These are phyloP conservation scores for Acanthochromis polyacanthus DNA, from an alignment of 2,113 vertebrate species.

Conservation along the genomic window DNA sequence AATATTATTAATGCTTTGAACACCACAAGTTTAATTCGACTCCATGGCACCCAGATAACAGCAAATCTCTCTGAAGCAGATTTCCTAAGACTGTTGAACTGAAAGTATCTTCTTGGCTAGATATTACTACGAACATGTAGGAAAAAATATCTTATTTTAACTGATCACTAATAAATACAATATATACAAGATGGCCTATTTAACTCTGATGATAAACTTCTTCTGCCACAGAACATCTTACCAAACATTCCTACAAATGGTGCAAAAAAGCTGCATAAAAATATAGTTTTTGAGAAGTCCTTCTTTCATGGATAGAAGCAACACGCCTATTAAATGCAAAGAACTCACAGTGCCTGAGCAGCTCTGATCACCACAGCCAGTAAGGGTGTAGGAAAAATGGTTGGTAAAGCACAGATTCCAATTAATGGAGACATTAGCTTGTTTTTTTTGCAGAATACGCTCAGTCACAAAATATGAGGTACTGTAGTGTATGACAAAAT, in stretches of 20 bases:
- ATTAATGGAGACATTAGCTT: background rate
- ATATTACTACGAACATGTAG: background rate
- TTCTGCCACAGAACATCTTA: background rate
- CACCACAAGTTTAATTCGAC: too few relatives aligned
- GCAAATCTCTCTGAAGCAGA: too few relatives aligned
- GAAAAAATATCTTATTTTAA: background rate
- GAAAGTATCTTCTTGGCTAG: too few relatives aligned
- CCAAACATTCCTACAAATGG: background rate
- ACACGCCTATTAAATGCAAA: constrained; percentile 7
- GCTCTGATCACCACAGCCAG: background rate
- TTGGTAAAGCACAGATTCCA: constrained; percentile 2
- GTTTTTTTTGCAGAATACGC: constrained; percentile 11
- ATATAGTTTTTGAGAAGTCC: constrained; percentile 8
- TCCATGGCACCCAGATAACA: too few relatives aligned
- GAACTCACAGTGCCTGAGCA: constrained; percentile 35
- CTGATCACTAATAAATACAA: background rate
- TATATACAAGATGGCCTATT: background rate
- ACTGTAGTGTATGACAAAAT: constrained; percentile 10
- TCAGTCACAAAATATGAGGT: constrained; percentile 30
- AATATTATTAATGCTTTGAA: background rate
- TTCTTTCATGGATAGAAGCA: constrained; percentile 2
- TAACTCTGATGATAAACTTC: background rate
- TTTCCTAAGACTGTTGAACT: too few relatives aligned
- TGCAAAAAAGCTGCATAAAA: constrained; percentile 36
- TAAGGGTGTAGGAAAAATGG: background rate